Percentiles rank a stretch among this genome's conserved stretches.
These are phyloP conservation scores for Sinonovacula constricta DNA, from an alignment of 1,140 invertebrate species.

Conservation along the genomic window DNA sequence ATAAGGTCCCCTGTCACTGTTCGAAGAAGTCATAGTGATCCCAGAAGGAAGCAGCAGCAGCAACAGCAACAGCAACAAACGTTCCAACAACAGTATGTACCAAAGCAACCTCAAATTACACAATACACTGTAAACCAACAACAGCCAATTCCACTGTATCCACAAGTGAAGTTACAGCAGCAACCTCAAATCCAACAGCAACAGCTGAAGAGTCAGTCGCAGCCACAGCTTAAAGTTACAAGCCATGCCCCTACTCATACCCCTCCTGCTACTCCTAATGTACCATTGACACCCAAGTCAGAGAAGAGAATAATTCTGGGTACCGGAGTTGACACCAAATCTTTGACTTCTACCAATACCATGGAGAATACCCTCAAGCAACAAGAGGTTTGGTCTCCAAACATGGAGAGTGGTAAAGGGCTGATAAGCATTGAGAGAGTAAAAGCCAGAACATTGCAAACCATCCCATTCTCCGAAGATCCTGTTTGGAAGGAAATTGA, in stretches of 20 bases:
- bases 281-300: conserved; percentile 44
- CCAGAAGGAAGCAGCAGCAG: background rate
- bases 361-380: background rate
- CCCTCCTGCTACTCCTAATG: too few relatives aligned
- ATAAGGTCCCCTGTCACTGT: conserved; percentile 33
- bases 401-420: conserved; percentile 71
- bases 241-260: too few relatives aligned
- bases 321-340: conserved; percentile 3
- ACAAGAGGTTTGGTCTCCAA: conserved; percentile 72
- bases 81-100: background rate
- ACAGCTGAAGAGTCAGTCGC: background rate
- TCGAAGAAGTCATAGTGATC: conserved; percentile 1
- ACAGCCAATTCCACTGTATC: too few relatives aligned
- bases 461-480: conserved; percentile 74
- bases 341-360: background rate
- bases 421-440: conserved; percentile 73
- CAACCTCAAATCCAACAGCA: background rate
- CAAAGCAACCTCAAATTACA: too few relatives aligned
- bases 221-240: background rate
- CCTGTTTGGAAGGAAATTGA: conserved; percentile 76
- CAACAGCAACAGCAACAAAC: background rate
- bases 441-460: conserved; percentile 72
- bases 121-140: too few relatives aligned
- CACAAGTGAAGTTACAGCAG: background rate
- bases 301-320: conserved; percentile 44